Evolutionary conservation across 2,113 vertebrate genomes (phyloP), one percentile per base, ranked within the genome.

Genomic region (Noturus placidus): DNA sequence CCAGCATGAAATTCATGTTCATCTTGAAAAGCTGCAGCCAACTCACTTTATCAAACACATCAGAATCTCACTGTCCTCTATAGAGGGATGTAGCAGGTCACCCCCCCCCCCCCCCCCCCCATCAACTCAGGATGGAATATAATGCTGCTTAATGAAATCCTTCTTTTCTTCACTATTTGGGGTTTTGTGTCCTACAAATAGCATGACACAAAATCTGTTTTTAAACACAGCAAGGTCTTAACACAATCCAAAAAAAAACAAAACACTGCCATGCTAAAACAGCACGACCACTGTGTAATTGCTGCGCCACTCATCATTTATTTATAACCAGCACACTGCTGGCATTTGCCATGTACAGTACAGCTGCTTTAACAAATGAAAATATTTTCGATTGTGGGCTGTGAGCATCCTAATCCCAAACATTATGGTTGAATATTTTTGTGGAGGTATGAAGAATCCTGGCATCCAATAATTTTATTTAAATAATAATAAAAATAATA

Each of bases 261-360:
- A 72, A 14, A n/a, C 65, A 54, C 54, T 54, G 25, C 19, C 50
- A 69, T 10, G 52, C 82, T 54, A 3, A 54, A 35, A 70, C 50
- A 84, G 65, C 30, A 35, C 4, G 63, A 83, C 5, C n/a, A 25
- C 46, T 72, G 33, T 61, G 33, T 27, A 46, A 42, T 14, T 11
- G 57, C 79, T 61, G 56, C 33, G 20, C 59, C 56, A 82, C 57
- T 61, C 61, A 3, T 38, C 33, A 61, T 38, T 82, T 82, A 82
- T 82, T 82, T 82, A 82, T 82, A 61, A 82, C 30, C 56, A 82
- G 27, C 33, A 61, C 20, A 61, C 76, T 54, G 79, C 57, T 82
- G 79, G 33, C 22, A 82, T 61, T 42, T 42, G 50, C 50, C 27
- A 79, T 20, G 76, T 79, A 30, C 7, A 22, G 7, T 19, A 79